Conservation (phyloP, 1,140 invertebrate species). For the Drosophila obscura region DNA sequence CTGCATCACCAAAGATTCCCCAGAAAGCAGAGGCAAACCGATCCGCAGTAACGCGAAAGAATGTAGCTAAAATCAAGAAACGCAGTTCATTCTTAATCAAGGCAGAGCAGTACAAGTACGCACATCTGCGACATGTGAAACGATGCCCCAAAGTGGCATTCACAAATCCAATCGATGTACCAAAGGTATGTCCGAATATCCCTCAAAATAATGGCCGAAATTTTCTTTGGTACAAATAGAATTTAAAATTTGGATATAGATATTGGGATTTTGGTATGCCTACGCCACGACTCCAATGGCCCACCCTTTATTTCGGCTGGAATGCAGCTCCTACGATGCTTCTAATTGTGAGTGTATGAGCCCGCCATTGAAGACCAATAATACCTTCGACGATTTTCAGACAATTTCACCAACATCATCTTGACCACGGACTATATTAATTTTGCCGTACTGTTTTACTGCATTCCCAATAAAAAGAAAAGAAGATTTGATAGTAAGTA, state of each 20-base stretch:
- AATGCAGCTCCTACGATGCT: slow-evolving; percentile 55
- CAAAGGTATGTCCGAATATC: background rate
- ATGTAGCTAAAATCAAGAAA: no score
- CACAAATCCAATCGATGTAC: slow-evolving; percentile 19
- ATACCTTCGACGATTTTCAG: background rate
- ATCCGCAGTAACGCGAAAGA: no score
- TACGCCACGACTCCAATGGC: slow-evolving; percentile 52
- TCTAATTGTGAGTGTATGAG: slow-evolving; percentile 40
- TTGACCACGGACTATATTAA: slow-evolving; percentile 39
- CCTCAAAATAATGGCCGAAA: no score
- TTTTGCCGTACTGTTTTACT: slow-evolving; percentile 37
- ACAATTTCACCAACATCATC: slow-evolving; percentile 37
- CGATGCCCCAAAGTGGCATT: slow-evolving; percentile 22
- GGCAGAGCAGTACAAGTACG: no score
- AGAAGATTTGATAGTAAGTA: slow-evolving; percentile 28
- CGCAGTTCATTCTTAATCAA: no score
- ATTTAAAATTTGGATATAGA: slow-evolving; percentile 7
- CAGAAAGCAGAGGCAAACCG: no score
- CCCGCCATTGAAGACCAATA: no score
- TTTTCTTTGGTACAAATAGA: no score
- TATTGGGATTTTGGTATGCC: slow-evolving; percentile 58
- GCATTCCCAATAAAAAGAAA: background rate
- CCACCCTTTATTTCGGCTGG: slow-evolving; percentile 15
- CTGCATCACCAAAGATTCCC: no score
- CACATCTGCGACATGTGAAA: background rate